Conservation (phyloP, 2,888 invertebrate species). For the Mamestra brassicae region DNA sequence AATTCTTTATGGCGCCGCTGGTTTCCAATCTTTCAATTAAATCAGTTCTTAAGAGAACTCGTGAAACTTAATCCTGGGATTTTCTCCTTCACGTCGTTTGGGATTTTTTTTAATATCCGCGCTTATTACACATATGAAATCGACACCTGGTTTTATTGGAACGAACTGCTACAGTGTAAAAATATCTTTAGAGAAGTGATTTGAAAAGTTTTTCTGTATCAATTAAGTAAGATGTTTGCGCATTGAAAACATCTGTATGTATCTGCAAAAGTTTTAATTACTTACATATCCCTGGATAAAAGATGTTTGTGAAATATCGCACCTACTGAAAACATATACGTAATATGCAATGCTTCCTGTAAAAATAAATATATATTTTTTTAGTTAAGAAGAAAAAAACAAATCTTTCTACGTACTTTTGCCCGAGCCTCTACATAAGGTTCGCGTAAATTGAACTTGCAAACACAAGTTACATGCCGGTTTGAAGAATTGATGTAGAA, state of each 20-base stretch:
- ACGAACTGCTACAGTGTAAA: background rate
- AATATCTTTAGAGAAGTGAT: background rate
- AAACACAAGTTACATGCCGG: slow-evolving; percentile 43
- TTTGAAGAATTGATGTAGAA: slow-evolving; percentile 51
- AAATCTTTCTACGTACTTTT: slow-evolving; percentile 18
- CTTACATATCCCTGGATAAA: background rate
- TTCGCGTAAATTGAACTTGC: slow-evolving; percentile 20
- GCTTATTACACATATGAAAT: slow-evolving; percentile 55
- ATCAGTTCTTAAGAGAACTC: slow-evolving; percentile 66
- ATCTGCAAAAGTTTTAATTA: background rate
- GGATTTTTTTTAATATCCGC: slow-evolving; percentile 49
- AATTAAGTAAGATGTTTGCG: background rate
- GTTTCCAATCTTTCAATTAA: slow-evolving; percentile 72
- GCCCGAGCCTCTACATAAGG: background rate
- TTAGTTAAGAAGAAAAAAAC: background rate
- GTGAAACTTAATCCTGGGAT: slow-evolving; percentile 63
- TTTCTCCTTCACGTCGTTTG: slow-evolving; percentile 48
- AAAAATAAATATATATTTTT: background rate
- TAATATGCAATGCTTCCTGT: background rate
- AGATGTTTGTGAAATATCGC: background rate
- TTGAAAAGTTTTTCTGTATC: slow-evolving; percentile 11
- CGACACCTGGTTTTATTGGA: slow-evolving; percentile 32
- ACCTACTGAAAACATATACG: background rate
- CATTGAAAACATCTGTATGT: background rate
- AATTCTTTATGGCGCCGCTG: slow-evolving; percentile 62